Conservation (phyloP, 1,140 invertebrate species). For the Pogonomyrmex barbatus region DNA sequence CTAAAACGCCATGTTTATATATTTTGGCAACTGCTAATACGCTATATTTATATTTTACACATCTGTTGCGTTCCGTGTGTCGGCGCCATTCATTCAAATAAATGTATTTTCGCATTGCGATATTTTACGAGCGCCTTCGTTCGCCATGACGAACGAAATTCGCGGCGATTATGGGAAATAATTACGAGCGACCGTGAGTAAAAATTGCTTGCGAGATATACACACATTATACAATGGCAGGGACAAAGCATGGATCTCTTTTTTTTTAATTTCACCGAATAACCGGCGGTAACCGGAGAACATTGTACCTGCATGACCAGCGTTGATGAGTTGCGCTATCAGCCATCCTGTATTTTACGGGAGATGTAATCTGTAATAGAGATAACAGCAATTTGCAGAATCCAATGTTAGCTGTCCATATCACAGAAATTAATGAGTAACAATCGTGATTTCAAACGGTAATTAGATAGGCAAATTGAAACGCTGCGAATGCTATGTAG, state of each 20-base stretch:
- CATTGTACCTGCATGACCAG: constrained; percentile 31
- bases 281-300: neutral
- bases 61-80: neutral
- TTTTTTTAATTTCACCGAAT: constrained; percentile 52
- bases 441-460: constrained; percentile 60
- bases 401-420: constrained; percentile 59
- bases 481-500: neutral
- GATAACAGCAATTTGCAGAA: constrained; percentile 65
- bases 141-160: neutral
- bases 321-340: constrained; percentile 44
- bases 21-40: constrained; percentile 17
- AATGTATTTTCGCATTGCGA: constrained; percentile 8
- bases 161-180: constrained; percentile 26
- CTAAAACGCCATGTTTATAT: constrained; percentile 30
- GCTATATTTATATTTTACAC: constrained; percentile 33
- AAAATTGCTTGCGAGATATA: constrained; percentile 36
- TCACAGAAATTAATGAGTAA: constrained; percentile 61
- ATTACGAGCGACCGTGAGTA: constrained; percentile 1
- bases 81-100: constrained; percentile 1
- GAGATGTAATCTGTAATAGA: constrained; percentile 32
- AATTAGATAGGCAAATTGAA: constrained; percentile 63
- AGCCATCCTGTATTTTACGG: constrained; percentile 14
- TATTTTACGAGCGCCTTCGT: neutral
- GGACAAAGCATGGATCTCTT: constrained; percentile 41
- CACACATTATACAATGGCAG: neutral